Evolutionary conservation across 2,888 invertebrate genomes (phyloP), one percentile per base, ranked within the genome.

Genomic region (Thereva nobilitata): DNA sequence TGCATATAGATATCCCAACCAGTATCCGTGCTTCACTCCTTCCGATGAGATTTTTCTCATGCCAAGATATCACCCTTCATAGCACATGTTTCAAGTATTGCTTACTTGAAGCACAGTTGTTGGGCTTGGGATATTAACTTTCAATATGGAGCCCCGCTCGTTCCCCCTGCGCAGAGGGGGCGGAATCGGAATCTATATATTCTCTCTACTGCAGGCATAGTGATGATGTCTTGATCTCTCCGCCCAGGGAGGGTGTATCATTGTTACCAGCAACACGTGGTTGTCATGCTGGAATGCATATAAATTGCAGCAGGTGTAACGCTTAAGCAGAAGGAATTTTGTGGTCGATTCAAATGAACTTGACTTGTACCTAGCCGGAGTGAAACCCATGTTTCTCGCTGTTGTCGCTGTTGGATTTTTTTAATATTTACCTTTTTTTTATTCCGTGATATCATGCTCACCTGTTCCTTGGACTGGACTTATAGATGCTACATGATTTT

Each of bases 251-350:
- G 61, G 61, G 50, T 61, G 50, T 49, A 61, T 50, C 61, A 40
- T 7, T 61, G 49, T 50, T 50, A 49, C 50, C 41, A 61, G 50
- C 61, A 61, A 61, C 61, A 61, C 61, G 61, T 61, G 61, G 47
- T 50, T 61, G 50, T 61, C 50, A 49, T 61, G 50, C 50, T 41
- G 61, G 61, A 61, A 61, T 61, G 61, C 61, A 61, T 61, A 61
- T 61, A 50, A 61, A 61, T 61, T 61, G 61, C 61, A 61, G 61
- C 61, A 61, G 61, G 61, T 61, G 61, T 37, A 61, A 61, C 50
- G 61, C 61, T 50, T 61, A 59, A 42, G 61, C 41, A 61, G 42
- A 50, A 50, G 61, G 61, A 50, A 61, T 61, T 61, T 61, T 61
- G 61, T 61, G 61, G 61, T 61, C 50, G 50, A 61, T 61, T 50